Evolutionary conservation across 2,113 vertebrate species (phyloP).

Genomic region (Triplophysa dalaica): DNA sequence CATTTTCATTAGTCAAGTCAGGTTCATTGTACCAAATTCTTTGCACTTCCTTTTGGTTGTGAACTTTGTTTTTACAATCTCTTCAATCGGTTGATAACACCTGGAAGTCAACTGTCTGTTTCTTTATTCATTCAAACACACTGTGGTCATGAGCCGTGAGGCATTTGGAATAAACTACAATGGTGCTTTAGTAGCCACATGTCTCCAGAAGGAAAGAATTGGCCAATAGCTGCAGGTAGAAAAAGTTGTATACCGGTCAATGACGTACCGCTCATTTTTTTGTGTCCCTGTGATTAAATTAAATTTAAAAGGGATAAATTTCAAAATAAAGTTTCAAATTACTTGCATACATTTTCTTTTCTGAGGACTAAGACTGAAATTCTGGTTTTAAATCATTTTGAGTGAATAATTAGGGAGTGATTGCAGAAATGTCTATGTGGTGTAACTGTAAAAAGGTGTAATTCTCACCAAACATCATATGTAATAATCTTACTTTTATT

Average conservation of each 20-base stretch:
- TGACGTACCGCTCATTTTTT: no score
- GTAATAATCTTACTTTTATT: no score
- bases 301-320: no score
- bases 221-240: conserved; percentile 53
- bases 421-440: no score
- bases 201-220: conserved; percentile 40
- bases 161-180: conserved; percentile 53
- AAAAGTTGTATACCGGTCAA: conserved; percentile 22
- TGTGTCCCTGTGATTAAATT: no score
- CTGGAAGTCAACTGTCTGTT: not conserved
- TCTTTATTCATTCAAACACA: not conserved
- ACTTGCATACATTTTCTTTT: no score
- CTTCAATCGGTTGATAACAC: not conserved
- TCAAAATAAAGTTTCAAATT: no score
- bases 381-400: no score
- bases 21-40: not conserved
- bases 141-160: conserved; percentile 24
- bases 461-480: not conserved
- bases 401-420: no score
- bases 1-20: not conserved
- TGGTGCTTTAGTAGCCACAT: conserved; percentile 64
- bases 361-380: no score
- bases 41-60: not conserved
- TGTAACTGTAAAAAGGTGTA: not conserved
- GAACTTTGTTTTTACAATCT: not conserved